These are phyloP conservation scores for Ceyx margarethae DNA, from an alignment of 2,113 vertebrate genomes.

Conservation along the genomic window DNA sequence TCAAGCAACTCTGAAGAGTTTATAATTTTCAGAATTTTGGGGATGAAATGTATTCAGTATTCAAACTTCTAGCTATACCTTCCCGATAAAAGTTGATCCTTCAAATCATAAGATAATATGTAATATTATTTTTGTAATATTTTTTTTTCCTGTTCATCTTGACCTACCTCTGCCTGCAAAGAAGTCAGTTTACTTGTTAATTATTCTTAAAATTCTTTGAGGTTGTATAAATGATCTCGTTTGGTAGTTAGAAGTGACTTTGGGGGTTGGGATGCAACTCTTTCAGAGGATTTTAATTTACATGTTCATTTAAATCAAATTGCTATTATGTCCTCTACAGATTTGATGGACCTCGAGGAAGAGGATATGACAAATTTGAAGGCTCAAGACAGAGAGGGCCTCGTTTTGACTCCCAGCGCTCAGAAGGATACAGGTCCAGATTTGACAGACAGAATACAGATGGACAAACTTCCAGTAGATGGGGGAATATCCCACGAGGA, in stretches of 20 bases:
- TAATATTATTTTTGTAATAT: neutral
- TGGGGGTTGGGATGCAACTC: neutral
- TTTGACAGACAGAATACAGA: constrained; percentile 77
- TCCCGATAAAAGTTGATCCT: neutral
- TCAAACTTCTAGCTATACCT: neutral
- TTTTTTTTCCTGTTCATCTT: neutral
- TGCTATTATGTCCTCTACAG: constrained; percentile 69
- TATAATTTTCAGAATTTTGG: neutral
- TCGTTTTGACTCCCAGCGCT: constrained; percentile 77
- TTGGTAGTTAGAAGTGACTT: neutral
- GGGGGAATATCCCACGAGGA: constrained; percentile 77
- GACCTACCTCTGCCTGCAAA: neutral
- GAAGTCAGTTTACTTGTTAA: neutral
- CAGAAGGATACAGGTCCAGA: constrained; percentile 76
- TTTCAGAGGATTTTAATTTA: neutral
- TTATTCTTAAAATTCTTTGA: neutral
- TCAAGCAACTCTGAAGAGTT: neutral
- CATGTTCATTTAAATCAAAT: constrained; percentile 13
- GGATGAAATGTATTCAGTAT: neutral
- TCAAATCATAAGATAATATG: neutral
- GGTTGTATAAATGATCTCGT: neutral
- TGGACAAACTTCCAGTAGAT: constrained; percentile 72
- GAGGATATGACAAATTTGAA: constrained; percentile 77
- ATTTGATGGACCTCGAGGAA: constrained; percentile 85
- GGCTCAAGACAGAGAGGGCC: constrained; percentile 76